Evolutionary conservation across 1,140 invertebrate genomes (phyloP).

Genomic region (Myzus persicae): DNA sequence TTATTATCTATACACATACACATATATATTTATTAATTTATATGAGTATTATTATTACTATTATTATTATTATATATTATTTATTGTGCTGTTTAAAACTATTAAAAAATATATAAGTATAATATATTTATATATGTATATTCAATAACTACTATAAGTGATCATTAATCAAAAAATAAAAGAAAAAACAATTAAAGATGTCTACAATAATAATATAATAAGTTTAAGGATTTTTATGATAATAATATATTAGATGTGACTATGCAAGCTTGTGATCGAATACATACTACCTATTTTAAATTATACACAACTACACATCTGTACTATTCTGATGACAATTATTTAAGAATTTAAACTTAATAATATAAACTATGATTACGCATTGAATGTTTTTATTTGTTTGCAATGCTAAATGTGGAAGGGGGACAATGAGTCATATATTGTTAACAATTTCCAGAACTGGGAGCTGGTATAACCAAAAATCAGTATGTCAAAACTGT

Average conservation of each 20-base stretch:
- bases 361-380: slow-evolving; percentile 13
- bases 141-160: slow-evolving; percentile 31
- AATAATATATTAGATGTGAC: background rate
- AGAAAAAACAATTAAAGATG: background rate
- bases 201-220: background rate
- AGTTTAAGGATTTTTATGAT: background rate
- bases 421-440: background rate
- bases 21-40: slow-evolving; percentile 14
- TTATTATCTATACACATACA: background rate
- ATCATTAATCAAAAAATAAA: slow-evolving; percentile 20
- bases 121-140: slow-evolving; percentile 43
- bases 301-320: background rate
- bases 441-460: background rate
- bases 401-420: background rate
- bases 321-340: background rate
- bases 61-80: slow-evolving; percentile 52
- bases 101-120: slow-evolving; percentile 34
- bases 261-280: slow-evolving; percentile 1
- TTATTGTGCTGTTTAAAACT: slow-evolving; percentile 50
- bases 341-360: slow-evolving; percentile 14
- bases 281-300: background rate
- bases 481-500: too few relatives aligned
- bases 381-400: background rate
- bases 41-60: slow-evolving; percentile 37
- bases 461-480: background rate